Conservation (phyloP, 2,113 vertebrate species). For the Malurus cyaneus region DNA sequence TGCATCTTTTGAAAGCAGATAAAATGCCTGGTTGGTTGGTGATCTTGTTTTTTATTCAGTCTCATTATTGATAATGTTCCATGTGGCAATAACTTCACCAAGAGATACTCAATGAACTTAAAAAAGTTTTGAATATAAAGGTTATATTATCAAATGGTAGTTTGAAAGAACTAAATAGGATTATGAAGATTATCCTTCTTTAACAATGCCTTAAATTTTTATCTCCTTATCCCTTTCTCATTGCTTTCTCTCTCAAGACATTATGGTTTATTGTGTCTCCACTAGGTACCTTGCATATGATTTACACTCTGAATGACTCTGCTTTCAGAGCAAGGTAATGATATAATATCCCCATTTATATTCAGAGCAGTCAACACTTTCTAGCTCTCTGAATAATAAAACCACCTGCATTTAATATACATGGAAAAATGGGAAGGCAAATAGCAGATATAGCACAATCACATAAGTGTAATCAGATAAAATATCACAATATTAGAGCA, state of each 20-base stretch:
- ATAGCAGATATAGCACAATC: constrained; percentile 87
- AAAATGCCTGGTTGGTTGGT: background rate
- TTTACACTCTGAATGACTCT: constrained; percentile 77
- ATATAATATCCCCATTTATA: constrained; percentile 91
- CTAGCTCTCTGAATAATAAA: constrained; percentile 84
- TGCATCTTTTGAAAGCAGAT: background rate
- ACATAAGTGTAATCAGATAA: constrained; percentile 89
- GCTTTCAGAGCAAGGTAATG: constrained; percentile 86
- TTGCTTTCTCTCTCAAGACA: constrained; percentile 81
- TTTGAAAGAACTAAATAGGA: constrained; percentile 75
- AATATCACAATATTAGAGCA: constrained; percentile 88
- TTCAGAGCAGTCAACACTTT: constrained; percentile 82
- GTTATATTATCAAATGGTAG: constrained; percentile 68
- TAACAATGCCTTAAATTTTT: constrained; percentile 80
- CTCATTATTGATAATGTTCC: constrained; percentile 36
- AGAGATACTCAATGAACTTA: constrained; percentile 60
- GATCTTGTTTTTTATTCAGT: constrained; percentile 30
- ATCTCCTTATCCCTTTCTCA: constrained; percentile 77
- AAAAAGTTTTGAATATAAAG: constrained; percentile 68
- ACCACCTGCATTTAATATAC: constrained; percentile 90
- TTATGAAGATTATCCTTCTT: constrained; percentile 79
- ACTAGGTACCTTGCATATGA: constrained; percentile 77
- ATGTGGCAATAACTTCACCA: constrained; percentile 10
- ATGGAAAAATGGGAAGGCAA: constrained; percentile 83
- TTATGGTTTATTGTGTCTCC: constrained; percentile 85